Evolutionary conservation across 64 coral and sea anemone species (phyloP).

Genomic region (Montipora foliosa): DNA sequence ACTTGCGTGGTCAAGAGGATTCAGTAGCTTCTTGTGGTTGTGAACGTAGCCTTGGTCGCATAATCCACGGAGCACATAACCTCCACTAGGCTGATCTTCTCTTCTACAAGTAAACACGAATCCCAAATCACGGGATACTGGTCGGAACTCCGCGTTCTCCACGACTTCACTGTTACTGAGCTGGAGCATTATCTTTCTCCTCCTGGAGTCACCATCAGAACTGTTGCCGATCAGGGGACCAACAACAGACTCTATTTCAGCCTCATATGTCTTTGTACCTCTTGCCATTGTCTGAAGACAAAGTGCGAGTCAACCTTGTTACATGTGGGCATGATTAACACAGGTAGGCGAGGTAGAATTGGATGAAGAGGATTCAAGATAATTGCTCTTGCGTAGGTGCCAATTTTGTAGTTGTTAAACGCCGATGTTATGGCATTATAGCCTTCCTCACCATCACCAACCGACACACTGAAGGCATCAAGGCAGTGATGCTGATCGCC

Average conservation of each 20-base stretch:
- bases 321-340: conserved; percentile 21
- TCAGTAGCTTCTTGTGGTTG: not conserved
- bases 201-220: conserved; percentile 34
- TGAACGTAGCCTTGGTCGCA: conserved; percentile 30
- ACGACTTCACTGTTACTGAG: not conserved
- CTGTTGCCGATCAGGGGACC: conserved; percentile 51
- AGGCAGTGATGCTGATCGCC: not conserved
- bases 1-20: conserved; percentile 3
- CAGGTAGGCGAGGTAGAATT: conserved; percentile 1
- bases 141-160: not conserved
- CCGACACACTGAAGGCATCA: not conserved
- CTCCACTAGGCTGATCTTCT: not conserved
- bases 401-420: conserved; percentile 12
- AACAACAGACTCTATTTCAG: not conserved
- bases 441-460: conserved; percentile 43
- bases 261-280: not conserved
- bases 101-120: conserved; percentile 1
- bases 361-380: conserved; percentile 40
- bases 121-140: not conserved
- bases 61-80: not conserved
- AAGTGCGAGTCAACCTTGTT: conserved; percentile 6
- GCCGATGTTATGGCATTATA: conserved; percentile 20
- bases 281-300: conserved; percentile 24
- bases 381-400: not conserved
- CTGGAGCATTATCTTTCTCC: conserved; percentile 51